A percentile compares a stretch with the other conserved stretches of the same genome.
These are phyloP conservation scores for Tinamus guttatus DNA, from an alignment of 2,113 vertebrate genomes.

Conservation along the genomic window DNA sequence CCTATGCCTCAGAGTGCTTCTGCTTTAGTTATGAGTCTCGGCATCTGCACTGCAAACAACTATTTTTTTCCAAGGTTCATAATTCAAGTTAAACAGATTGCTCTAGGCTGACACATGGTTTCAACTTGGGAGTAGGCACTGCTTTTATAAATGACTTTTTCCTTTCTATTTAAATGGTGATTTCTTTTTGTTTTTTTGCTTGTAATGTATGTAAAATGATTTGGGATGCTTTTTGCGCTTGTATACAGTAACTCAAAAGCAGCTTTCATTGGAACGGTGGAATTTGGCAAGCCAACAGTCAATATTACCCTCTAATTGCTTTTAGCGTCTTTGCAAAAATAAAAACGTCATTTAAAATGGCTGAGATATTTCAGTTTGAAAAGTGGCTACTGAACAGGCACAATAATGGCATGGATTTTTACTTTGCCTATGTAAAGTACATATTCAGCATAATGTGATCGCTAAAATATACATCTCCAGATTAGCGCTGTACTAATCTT, in stretches of 20 bases:
- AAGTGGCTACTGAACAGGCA: slow-evolving; percentile 43
- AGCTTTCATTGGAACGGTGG: slow-evolving; percentile 69
- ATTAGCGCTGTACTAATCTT: slow-evolving; percentile 20
- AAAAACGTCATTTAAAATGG: slow-evolving; percentile 73
- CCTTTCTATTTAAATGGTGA: slow-evolving; percentile 44
- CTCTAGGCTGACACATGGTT: slow-evolving; percentile 57
- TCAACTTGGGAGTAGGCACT: slow-evolving; percentile 59
- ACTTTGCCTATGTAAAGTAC: slow-evolving; percentile 13
- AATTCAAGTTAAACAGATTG: slow-evolving; percentile 51
- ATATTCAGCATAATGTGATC: slow-evolving; percentile 16
- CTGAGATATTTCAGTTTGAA: slow-evolving; percentile 70
- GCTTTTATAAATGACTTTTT: slow-evolving; percentile 42
- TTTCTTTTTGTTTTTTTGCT: slow-evolving; percentile 54
- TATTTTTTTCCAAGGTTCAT: slow-evolving; percentile 19
- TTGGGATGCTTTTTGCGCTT: slow-evolving; percentile 56
- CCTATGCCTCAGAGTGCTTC: background rate
- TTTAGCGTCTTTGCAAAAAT: slow-evolving; percentile 71
- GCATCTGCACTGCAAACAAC: slow-evolving; percentile 38
- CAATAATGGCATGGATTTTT: slow-evolving; percentile 51
- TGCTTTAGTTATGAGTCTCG: slow-evolving; percentile 16
- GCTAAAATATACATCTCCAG: slow-evolving; percentile 38
- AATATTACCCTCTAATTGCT: slow-evolving; percentile 72
- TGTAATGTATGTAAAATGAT: slow-evolving; percentile 62
- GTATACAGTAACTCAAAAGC: slow-evolving; percentile 58
- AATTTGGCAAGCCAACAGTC: slow-evolving; percentile 71